Percentiles rank a stretch among this genome's conserved stretches.
phyloP scores from a whole-genome alignment of 2,888 invertebrate species.

The Dugesia japonica region DNA sequence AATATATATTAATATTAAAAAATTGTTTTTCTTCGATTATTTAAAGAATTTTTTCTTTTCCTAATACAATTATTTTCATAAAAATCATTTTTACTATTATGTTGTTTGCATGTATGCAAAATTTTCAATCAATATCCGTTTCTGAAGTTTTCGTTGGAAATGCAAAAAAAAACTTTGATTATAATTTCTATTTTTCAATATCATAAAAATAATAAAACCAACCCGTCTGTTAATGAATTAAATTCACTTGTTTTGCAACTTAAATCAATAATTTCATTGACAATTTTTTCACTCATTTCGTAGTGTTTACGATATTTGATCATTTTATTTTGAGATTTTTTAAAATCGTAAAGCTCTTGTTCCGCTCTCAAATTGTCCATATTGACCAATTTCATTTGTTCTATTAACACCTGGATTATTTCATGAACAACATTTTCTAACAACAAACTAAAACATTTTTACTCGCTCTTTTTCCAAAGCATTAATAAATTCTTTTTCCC shows the following conservation, averaged over 20 bases:
- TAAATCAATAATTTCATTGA: constrained; percentile 43
- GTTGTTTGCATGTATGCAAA: too few relatives aligned
- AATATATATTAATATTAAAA: too few relatives aligned
- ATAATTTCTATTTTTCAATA: not conserved
- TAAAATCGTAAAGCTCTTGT: constrained; percentile 42
- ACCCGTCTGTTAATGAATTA: constrained; percentile 46
- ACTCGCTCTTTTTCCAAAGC: constrained; percentile 43
- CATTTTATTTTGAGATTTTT: constrained; percentile 43
- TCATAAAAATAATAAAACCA: constrained; percentile 32
- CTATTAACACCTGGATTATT: constrained; percentile 43
- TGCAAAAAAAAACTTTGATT: not conserved
- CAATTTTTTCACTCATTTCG: constrained; percentile 40
- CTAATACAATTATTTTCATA: too few relatives aligned
- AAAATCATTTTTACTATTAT: too few relatives aligned
- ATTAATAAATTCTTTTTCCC: constrained; percentile 45
- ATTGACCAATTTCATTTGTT: constrained; percentile 43
- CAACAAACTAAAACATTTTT: not conserved
- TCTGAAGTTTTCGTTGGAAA: too few relatives aligned
- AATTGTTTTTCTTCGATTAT: too few relatives aligned
- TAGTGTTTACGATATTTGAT: constrained; percentile 43
- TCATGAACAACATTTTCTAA: not conserved
- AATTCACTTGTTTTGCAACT: constrained; percentile 44
- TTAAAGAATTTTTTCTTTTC: too few relatives aligned
- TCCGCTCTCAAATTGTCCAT: constrained; percentile 37
- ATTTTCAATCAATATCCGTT: too few relatives aligned